Evolutionary conservation across 2,888 invertebrate species (phyloP).

Genomic region (Bellardia bayeri): DNA sequence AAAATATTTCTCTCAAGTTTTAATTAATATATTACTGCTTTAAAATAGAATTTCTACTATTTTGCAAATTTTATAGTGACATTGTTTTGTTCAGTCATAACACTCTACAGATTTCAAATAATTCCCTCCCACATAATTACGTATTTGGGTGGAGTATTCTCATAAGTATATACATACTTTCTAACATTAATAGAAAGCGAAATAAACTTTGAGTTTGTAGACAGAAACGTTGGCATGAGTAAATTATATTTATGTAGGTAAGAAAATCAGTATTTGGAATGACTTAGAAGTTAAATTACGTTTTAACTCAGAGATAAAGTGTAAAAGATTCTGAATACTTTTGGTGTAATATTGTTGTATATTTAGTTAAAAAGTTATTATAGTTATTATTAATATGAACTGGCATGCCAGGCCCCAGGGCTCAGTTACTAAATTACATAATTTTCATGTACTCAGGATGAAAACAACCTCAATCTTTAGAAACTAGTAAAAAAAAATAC

Average conservation of each 20-base stretch:
- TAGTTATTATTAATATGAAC: constrained; percentile 34
- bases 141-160: background rate
- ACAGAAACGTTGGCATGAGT: background rate
- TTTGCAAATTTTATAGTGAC: background rate
- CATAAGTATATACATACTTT: background rate
- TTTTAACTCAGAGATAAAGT: background rate
- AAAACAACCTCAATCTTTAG: constrained; percentile 35
- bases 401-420: constrained; percentile 30
- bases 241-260: background rate
- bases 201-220: constrained; percentile 11
- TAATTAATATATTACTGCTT: background rate
- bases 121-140: constrained; percentile 11
- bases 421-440: constrained; percentile 38
- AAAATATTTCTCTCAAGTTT: background rate
- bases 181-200: background rate
- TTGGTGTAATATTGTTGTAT: background rate
- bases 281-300: background rate
- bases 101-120: constrained; percentile 20
- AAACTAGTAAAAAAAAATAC: background rate
- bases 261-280: background rate
- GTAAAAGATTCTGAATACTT: background rate
- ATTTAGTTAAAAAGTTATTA: constrained; percentile 41
- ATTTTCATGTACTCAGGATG: background rate
- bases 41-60: background rate
- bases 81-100: constrained; percentile 3